Conservation (phyloP, 35 echinoderm and acorn worm species). For the Strongylocentrotus purpuratus region DNA sequence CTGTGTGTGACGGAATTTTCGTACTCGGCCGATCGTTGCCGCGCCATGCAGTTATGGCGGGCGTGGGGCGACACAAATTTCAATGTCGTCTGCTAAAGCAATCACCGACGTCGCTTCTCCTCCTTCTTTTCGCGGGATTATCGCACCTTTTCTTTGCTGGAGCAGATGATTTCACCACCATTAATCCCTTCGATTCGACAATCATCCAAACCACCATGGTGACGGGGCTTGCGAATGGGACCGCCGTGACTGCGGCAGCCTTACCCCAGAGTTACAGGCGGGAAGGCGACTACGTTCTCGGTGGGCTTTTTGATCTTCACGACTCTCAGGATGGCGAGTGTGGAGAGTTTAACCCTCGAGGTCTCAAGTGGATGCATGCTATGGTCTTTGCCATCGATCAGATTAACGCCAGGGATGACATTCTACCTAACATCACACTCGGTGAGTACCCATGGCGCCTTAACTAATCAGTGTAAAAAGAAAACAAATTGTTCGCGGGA, state of each 20-base stretch:
- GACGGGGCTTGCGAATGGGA: background rate
- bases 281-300: slow-evolving; percentile 60
- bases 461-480: too few relatives aligned
- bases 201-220: background rate
- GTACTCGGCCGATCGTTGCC: background rate
- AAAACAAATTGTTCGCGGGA: too few relatives aligned
- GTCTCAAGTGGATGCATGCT: slow-evolving; percentile 80
- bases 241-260: background rate
- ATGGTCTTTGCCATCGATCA: slow-evolving; percentile 84
- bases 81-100: slow-evolving; percentile 10
- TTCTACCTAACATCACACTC: slow-evolving; percentile 77
- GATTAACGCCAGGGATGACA: slow-evolving; percentile 68
- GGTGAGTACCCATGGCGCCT: slow-evolving; percentile 62
- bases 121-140: background rate
- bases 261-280: slow-evolving; percentile 42
- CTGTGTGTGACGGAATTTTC: background rate
- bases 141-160: background rate
- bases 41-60: slow-evolving; percentile 31
- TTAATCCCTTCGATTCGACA: background rate
- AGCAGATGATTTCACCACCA: background rate
- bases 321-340: slow-evolving; percentile 49
- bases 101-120: background rate
- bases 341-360: slow-evolving; percentile 54
- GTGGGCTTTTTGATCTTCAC: slow-evolving; percentile 82
- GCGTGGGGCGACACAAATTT: background rate